phyloP scores from a whole-genome alignment of 2,888 invertebrate species.

The Sphaeridia pumilis region DNA sequence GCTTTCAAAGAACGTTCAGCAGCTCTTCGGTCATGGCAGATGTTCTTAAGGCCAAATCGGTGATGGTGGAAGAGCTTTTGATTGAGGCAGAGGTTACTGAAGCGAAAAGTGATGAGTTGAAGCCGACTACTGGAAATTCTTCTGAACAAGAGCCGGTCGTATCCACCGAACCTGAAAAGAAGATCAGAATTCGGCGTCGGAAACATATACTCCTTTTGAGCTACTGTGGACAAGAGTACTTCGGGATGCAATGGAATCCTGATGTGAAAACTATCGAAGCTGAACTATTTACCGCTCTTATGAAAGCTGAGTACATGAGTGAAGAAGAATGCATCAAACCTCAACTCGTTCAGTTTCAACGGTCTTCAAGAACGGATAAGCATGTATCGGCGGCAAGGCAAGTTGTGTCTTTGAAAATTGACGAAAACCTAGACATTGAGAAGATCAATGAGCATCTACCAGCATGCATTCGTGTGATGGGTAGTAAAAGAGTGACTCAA shows the following conservation, averaged over 20 bases:
- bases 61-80: no score
- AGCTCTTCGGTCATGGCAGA: no score
- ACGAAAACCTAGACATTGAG: conserved; percentile 44
- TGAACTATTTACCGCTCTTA: conserved; percentile 68
- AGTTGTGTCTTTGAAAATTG: conserved; percentile 77
- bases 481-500: conserved; percentile 72
- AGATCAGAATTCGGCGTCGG: conserved; percentile 51
- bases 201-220: conserved; percentile 77
- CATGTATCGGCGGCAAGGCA: conserved; percentile 90
- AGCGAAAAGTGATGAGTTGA: no score
- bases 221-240: conserved; percentile 85
- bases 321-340: conserved; percentile 68
- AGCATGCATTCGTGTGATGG: conserved; percentile 70
- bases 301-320: conserved; percentile 65
- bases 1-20: no score
- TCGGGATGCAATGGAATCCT: conserved; percentile 92
- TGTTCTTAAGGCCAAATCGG: no score
- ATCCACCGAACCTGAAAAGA: no score
- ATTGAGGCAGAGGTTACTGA: no score
- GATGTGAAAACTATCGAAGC: conserved; percentile 84
- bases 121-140: no score
- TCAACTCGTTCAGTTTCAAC: conserved; percentile 73
- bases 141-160: no score
- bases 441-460: conserved; percentile 72
- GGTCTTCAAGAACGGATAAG: conserved; percentile 95